A percentile compares a stretch with the other conserved stretches of the same genome.
Conservation (phyloP, 2,113 vertebrate species). For the Trinectes maculatus region DNA sequence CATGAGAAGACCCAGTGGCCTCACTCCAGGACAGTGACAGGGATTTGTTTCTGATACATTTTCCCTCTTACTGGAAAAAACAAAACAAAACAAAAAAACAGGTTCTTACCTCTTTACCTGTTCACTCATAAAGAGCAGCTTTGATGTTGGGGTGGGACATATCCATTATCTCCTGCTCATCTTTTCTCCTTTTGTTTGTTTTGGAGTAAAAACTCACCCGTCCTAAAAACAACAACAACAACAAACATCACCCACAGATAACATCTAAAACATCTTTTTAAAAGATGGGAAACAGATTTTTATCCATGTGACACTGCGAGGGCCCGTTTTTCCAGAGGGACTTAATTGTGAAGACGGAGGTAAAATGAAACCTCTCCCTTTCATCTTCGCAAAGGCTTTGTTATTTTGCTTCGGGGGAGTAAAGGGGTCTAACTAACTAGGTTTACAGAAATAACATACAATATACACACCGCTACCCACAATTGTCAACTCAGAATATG, state of each 20-base stretch:
- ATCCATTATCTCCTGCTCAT: neutral
- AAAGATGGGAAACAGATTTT: conserved; percentile 50
- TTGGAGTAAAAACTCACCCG: neutral
- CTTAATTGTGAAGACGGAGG: conserved; percentile 57
- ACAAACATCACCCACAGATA: conserved; percentile 12
- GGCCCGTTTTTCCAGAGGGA: conserved; percentile 67
- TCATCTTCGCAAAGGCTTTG: conserved; percentile 65
- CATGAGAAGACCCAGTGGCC: conserved; percentile 58
- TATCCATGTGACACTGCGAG: conserved; percentile 42
- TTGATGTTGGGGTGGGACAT: neutral
- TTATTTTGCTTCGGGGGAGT: conserved; percentile 52
- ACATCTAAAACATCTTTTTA: conserved; percentile 30
- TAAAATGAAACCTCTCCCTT: conserved; percentile 73
- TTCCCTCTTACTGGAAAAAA: conserved; percentile 13
- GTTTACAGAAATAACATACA: conserved; percentile 36
- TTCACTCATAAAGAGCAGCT: neutral
- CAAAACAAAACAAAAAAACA: too few species aligned
- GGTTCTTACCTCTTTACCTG: neutral
- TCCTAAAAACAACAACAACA: neutral
- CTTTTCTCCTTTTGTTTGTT: neutral
- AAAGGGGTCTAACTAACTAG: conserved; percentile 30
- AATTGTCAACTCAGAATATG: conserved; percentile 27
- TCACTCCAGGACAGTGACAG: conserved; percentile 47
- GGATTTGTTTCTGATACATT: conserved; percentile 68
- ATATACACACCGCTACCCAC: conserved; percentile 8